Evolutionary conservation across 2,888 invertebrate species (phyloP), one percentile per base, ranked within the genome.

Genomic region (Octodonta nipae): DNA sequence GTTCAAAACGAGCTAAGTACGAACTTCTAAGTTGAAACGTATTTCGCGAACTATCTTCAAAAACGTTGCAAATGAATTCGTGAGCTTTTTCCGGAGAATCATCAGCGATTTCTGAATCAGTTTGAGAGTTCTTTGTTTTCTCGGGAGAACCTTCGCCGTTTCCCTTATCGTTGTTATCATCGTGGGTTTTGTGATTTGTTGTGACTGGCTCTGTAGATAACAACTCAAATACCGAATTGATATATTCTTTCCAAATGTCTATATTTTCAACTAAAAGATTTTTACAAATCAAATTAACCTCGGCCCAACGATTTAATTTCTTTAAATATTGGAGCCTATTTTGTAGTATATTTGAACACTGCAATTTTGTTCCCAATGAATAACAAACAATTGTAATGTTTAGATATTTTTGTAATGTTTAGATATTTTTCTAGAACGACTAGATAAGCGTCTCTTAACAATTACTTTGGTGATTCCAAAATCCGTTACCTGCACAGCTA

Each of bases 1-100:
- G 59, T 53, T 89, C 85, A 40, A 92, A 64, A 15, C 80, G 71
- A 4, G 88, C 89, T 46, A 92, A 66, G 58, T 81, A 83, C 0
- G 91, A 88, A 0, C 87, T 89, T 39, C 91, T 64, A 15, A 78
- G 63, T 12, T 66, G 63, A 38, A 66, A 67, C 57, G 58, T 54
- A 36, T 56, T 58, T 36, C 50, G 54, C 8, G 53, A 39, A n/a
- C 52, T 55, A 34, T 52, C 55, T 44, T 63, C 62, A 2, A 63
- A 53, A 15, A 60, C 43, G 11, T 56, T 43, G 40, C 60, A 60
- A 38, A 63, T 61, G 41, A 63, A 63, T 40, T 63, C 63, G 34
- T 63, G 62, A 20, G 60, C 58, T 44, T 61, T 62, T 44, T 63
- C 62, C 2, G 59, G 54, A 0, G 56, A 55, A 43, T 61, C 58